These are phyloP conservation scores for Piezodorus guildinii DNA, from an alignment of 1,140 invertebrate genomes.

Conservation along the genomic window DNA sequence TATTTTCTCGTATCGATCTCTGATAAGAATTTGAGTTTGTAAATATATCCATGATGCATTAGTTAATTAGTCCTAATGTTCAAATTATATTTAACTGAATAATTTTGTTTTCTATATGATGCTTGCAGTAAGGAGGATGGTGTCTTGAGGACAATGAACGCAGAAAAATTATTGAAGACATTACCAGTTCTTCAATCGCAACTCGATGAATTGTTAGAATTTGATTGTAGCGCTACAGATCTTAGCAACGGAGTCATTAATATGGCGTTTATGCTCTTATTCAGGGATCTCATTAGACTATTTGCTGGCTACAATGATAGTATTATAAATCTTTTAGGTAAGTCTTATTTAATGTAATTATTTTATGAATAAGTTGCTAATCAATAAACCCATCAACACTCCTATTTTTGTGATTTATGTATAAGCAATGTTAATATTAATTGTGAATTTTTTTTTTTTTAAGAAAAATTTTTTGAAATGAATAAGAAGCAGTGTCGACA, in stretches of 20 bases:
- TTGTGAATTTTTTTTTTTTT: slow-evolving; percentile 31
- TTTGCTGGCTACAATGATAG: slow-evolving; percentile 99
- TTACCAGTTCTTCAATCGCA: slow-evolving; percentile 90
- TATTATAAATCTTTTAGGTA: slow-evolving; percentile 93
- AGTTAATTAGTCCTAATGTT: too few relatives aligned
- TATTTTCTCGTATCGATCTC: too few relatives aligned
- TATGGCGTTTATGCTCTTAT: slow-evolving; percentile 95
- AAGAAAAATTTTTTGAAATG: slow-evolving; percentile 99
- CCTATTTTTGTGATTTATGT: not conserved
- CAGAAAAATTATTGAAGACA: slow-evolving; percentile 94
- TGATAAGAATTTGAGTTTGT: too few relatives aligned
- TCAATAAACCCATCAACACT: too few relatives aligned
- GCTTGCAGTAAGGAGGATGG: slow-evolving; percentile 83
- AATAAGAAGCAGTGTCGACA: slow-evolving; percentile 98
- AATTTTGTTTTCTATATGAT: not conserved
- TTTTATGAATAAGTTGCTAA: not conserved
- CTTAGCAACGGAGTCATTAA: slow-evolving; percentile 97
- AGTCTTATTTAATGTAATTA: slow-evolving; percentile 20
- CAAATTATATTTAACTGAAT: too few relatives aligned
- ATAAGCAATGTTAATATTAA: not conserved
- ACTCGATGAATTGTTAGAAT: slow-evolving; percentile 89
- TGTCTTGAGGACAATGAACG: slow-evolving; percentile 88
- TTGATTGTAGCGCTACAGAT: slow-evolving; percentile 94
- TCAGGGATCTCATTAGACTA: slow-evolving; percentile 94
- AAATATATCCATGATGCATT: too few relatives aligned